Evolutionary conservation across 2,797 vertebrate species (phyloP).

Genomic region (Cuculus canorus): DNA sequence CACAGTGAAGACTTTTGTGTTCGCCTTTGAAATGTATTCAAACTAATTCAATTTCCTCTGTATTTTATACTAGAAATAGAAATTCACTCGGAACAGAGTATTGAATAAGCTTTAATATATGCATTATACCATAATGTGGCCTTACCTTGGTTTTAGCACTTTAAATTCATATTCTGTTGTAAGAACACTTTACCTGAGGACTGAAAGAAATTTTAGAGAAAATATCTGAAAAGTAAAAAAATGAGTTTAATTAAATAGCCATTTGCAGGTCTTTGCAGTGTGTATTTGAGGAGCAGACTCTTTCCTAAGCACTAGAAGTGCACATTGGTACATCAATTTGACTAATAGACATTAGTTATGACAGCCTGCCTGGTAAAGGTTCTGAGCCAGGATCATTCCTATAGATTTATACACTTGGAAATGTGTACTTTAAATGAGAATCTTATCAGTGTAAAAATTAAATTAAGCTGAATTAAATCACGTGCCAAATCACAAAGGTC

Average conservation of each 20-base stretch:
- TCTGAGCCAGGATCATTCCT: slow-evolving; percentile 62
- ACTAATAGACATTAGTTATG: slow-evolving; percentile 68
- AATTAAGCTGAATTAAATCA: slow-evolving; percentile 66
- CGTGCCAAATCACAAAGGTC: slow-evolving; percentile 33
- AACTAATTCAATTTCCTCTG: not conserved
- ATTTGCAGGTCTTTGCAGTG: slow-evolving; percentile 66
- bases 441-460: slow-evolving; percentile 58
- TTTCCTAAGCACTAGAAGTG: slow-evolving; percentile 58
- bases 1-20: not conserved
- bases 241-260: slow-evolving; percentile 53
- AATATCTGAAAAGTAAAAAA: slow-evolving; percentile 41
- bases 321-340: slow-evolving; percentile 56
- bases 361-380: slow-evolving; percentile 54
- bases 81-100: not conserved
- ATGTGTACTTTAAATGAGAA: slow-evolving; percentile 36
- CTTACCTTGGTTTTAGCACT: slow-evolving; percentile 8
- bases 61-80: not conserved
- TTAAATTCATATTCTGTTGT: not conserved
- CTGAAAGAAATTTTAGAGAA: slow-evolving; percentile 46
- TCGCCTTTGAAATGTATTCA: slow-evolving; percentile 17
- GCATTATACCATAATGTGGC: not conserved
- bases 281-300: slow-evolving; percentile 67
- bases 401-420: slow-evolving; percentile 64
- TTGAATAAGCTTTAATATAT: not conserved
- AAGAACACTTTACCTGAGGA: slow-evolving; percentile 15